Conservation (phyloP, 2,888 invertebrate species). For the Megaustenia siamemsis region DNA sequence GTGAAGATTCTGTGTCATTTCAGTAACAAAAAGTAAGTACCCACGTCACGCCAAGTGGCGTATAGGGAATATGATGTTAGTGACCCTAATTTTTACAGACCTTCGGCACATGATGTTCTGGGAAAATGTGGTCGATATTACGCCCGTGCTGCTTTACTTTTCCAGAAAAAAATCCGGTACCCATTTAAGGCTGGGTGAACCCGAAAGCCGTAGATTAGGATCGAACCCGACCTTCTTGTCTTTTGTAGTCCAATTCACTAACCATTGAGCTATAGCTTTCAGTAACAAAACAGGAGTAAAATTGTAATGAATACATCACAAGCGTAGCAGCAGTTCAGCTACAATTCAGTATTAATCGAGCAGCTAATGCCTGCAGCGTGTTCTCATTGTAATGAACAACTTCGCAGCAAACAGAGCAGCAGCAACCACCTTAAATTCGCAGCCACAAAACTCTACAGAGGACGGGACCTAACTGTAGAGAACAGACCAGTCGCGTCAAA, state of each 20-base stretch:
- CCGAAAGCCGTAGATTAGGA: too few relatives aligned
- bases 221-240: too few relatives aligned
- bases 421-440: not conserved
- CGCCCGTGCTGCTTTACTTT: not conserved
- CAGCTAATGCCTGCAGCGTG: not conserved
- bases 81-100: too few relatives aligned
- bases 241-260: too few relatives aligned
- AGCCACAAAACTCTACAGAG: not conserved
- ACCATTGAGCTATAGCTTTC: too few relatives aligned
- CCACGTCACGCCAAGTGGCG: too few relatives aligned
- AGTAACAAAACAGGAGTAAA: not conserved
- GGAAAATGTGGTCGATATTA: not conserved
- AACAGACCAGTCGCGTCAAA: not conserved
- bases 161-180: too few relatives aligned
- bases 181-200: too few relatives aligned
- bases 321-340: not conserved
- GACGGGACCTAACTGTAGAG: not conserved
- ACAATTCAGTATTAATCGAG: not conserved
- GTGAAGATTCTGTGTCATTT: too few relatives aligned
- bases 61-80: too few relatives aligned
- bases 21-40: too few relatives aligned
- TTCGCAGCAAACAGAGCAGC: not conserved
- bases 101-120: not conserved
- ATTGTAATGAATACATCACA: not conserved
- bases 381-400: not conserved